These are phyloP conservation scores for Misgurnus anguillicaudatus DNA, from an alignment of 2,113 vertebrate genomes.

Conservation along the genomic window DNA sequence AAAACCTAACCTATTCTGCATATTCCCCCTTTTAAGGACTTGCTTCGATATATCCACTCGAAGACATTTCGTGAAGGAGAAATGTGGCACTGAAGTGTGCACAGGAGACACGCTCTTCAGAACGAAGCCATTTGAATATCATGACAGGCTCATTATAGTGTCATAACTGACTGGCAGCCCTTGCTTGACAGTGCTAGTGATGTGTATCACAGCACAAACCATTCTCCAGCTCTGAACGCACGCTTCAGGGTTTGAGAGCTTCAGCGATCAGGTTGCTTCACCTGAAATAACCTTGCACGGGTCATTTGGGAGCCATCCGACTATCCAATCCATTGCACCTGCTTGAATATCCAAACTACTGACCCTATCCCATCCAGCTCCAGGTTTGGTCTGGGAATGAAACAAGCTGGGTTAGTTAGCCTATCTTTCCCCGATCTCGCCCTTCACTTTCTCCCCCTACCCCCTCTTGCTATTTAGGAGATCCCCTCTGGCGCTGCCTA, in stretches of 20 bases:
- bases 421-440: slow-evolving; percentile 9
- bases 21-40: too few relatives aligned
- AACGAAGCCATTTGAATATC: slow-evolving; percentile 84
- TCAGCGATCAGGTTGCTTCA: slow-evolving; percentile 14
- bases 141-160: slow-evolving; percentile 89
- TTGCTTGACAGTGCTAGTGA: slow-evolving; percentile 71
- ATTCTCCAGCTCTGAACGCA: slow-evolving; percentile 28
- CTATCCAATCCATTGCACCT: neutral
- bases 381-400: slow-evolving; percentile 44
- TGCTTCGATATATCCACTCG: neutral
- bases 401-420: slow-evolving; percentile 41
- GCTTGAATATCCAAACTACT: slow-evolving; percentile 25
- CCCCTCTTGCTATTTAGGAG: slow-evolving; percentile 51
- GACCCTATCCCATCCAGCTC: neutral
- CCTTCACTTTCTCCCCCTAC: slow-evolving; percentile 4
- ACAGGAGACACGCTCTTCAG: slow-evolving; percentile 81
- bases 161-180: slow-evolving; percentile 81
- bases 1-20: too few relatives aligned
- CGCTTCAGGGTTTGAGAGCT: slow-evolving; percentile 11
- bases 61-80: slow-evolving; percentile 6
- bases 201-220: slow-evolving; percentile 75
- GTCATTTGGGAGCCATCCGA: neutral
- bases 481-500: slow-evolving; percentile 59
- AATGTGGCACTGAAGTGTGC: neutral
- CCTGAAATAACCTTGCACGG: slow-evolving; percentile 14